Evolutionary conservation across 2,113 vertebrate genomes (phyloP).

Genomic region (Cinclus cinclus): DNA sequence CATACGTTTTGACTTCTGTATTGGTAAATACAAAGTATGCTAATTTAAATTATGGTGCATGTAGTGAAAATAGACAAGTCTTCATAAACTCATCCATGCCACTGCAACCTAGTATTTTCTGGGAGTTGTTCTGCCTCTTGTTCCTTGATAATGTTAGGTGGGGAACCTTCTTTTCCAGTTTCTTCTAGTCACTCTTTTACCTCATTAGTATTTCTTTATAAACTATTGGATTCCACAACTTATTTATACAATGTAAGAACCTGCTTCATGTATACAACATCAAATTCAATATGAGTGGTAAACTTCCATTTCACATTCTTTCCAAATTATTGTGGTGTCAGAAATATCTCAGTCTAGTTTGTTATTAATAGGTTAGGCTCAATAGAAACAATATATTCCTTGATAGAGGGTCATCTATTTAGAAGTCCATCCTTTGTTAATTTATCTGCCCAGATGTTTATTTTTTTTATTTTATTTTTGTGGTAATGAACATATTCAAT

Average conservation of each 20-base stretch:
- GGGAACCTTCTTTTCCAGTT: neutral
- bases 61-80: neutral
- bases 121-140: neutral
- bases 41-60: neutral
- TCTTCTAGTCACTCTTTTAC: neutral
- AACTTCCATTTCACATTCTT: neutral
- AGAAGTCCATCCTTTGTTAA: neutral
- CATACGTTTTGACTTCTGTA: neutral
- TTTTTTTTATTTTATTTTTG: neutral
- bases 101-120: neutral
- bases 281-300: neutral
- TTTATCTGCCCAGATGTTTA: neutral
- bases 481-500: neutral
- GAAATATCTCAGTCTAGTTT: neutral
- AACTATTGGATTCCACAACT: neutral
- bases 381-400: neutral
- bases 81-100: neutral
- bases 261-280: neutral
- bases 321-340: neutral
- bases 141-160: neutral
- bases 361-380: neutral
- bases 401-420: neutral
- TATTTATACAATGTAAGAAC: neutral
- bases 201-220: neutral
- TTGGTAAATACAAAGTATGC: neutral